Conservation (phyloP, 2,797 vertebrate genomes). For the Sardinella longiceps region DNA sequence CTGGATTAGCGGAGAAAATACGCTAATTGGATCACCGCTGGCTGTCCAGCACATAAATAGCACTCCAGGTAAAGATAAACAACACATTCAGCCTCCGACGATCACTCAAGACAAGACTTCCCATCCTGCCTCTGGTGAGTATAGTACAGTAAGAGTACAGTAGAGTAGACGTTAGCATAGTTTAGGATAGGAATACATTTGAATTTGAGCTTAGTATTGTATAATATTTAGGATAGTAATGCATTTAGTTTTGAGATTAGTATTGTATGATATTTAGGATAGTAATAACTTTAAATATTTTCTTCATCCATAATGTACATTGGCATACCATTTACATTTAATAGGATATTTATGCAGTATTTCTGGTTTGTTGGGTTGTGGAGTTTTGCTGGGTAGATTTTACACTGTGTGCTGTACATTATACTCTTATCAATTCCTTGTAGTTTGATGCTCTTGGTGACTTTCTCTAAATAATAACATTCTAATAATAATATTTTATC, state of each 20-base stretch:
- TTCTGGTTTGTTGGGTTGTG: not conserved
- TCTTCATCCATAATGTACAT: not conserved
- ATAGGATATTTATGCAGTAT: not conserved
- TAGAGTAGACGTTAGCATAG: too few relatives aligned
- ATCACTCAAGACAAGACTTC: conserved; percentile 36
- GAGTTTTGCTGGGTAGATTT: not conserved
- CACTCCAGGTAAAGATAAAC: conserved; percentile 51
- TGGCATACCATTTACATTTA: not conserved
- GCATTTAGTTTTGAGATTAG: too few relatives aligned
- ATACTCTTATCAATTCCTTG: not conserved
- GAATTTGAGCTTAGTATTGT: too few relatives aligned
- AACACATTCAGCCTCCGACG: conserved; percentile 21
- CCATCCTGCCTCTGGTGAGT: conserved; percentile 60
- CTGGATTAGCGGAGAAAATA: conserved; percentile 71
- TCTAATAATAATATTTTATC: not conserved
- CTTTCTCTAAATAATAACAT: not conserved
- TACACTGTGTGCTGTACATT: not conserved
- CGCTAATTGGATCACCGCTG: conserved; percentile 73
- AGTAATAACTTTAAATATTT: not conserved
- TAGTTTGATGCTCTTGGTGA: not conserved
- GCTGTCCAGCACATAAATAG: conserved; percentile 68
- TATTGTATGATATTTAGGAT: too few relatives aligned
- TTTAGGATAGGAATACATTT: too few relatives aligned
- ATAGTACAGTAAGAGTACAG: too few relatives aligned
- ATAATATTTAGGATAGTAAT: too few relatives aligned